phyloP scores from a whole-genome alignment of 1,140 invertebrate genomes.

The Drosophila tropicalis region DNA sequence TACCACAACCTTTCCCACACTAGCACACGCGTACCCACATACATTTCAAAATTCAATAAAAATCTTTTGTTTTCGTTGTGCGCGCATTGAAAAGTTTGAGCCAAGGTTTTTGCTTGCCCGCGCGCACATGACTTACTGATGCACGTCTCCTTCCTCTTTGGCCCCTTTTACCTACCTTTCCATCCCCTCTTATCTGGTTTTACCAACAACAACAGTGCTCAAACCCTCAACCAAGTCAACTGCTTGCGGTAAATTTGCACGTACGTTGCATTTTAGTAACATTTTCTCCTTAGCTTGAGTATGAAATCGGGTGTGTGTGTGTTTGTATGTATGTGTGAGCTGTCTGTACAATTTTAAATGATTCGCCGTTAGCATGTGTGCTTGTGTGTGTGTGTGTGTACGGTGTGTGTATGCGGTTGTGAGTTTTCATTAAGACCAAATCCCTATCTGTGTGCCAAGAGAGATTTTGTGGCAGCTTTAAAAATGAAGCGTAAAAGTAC shows the following conservation, averaged over 20 bases:
- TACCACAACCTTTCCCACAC: slow-evolving; percentile 42
- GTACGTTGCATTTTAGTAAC: slow-evolving; percentile 69
- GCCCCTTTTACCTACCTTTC: background rate
- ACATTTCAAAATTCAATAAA: slow-evolving; percentile 77
- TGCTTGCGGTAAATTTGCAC: slow-evolving; percentile 77
- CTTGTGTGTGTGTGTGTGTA: slow-evolving; percentile 17
- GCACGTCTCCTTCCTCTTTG: background rate
- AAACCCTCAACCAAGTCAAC: slow-evolving; percentile 14
- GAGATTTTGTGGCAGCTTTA: slow-evolving; percentile 53
- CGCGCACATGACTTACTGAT: slow-evolving; percentile 64
- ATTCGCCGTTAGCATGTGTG: slow-evolving; percentile 44
- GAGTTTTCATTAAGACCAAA: slow-evolving; percentile 62
- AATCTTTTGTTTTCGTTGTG: slow-evolving; percentile 73
- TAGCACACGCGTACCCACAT: background rate
- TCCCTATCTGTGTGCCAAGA: slow-evolving; percentile 21
- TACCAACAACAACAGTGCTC: slow-evolving; percentile 1
- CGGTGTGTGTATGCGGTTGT: slow-evolving; percentile 18
- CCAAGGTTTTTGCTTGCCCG: slow-evolving; percentile 64
- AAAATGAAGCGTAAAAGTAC: slow-evolving; percentile 30
- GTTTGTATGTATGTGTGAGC: slow-evolving; percentile 5
- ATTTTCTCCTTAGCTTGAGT: slow-evolving; percentile 20
- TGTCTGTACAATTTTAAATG: slow-evolving; percentile 75
- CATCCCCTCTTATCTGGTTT: too few relatives aligned
- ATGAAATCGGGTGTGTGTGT: slow-evolving; percentile 2
- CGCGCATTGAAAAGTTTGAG: slow-evolving; percentile 76